Evolutionary conservation across 2,113 vertebrate species (phyloP).

Genomic region (Macheiramphus alcinus): DNA sequence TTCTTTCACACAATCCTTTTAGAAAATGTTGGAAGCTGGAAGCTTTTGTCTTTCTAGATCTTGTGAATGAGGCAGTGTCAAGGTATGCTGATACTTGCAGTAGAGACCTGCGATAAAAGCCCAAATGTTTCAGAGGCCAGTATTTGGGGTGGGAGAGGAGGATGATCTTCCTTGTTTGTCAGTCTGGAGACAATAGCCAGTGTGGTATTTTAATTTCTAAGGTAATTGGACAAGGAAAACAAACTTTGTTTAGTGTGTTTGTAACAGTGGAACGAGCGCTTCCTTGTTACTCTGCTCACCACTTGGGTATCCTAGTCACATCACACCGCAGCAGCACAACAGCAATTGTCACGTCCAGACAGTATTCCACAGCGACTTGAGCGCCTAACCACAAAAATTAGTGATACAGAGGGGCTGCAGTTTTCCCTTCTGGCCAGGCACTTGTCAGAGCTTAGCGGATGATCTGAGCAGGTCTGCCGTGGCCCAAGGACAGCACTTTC

Average conservation of each 20-base stretch:
- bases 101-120: neutral
- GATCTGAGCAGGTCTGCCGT: neutral
- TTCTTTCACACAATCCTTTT: neutral
- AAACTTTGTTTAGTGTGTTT: neutral
- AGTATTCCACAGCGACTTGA: neutral
- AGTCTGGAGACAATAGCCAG: neutral
- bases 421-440: neutral
- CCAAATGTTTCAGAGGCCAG: neutral
- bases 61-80: neutral
- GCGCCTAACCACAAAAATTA: neutral
- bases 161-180: neutral
- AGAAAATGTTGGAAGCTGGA: neutral
- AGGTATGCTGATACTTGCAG: neutral
- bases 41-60: neutral
- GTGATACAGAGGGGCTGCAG: neutral
- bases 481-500: neutral
- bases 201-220: neutral
- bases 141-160: neutral
- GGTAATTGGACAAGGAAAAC: neutral
- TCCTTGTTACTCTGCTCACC: neutral
- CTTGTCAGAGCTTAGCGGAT: neutral
- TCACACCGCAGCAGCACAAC: neutral
- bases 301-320: neutral
- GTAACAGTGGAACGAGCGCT: fast-evolving
- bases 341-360: neutral